Conservation (phyloP, 2,888 invertebrate species). For the Plagiodera versicolora region DNA sequence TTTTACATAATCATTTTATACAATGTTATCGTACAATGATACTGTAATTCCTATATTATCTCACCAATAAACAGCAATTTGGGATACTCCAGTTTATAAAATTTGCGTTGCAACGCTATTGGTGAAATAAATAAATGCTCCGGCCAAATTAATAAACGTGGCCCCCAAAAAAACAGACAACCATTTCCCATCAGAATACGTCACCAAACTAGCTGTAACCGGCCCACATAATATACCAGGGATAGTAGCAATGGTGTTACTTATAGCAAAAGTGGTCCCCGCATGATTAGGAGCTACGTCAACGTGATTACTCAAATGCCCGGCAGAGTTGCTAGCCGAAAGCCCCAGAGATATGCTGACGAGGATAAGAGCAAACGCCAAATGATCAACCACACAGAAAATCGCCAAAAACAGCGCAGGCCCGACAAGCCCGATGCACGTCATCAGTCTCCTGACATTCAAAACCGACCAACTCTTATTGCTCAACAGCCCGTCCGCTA, state of each 20-base stretch:
- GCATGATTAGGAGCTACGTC: conserved; percentile 78
- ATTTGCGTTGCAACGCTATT: conserved; percentile 72
- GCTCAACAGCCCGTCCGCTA: conserved; percentile 65
- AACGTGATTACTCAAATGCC: conserved; percentile 76
- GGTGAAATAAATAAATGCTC: conserved; percentile 71
- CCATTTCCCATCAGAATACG: conserved; percentile 71
- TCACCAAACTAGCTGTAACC: conserved; percentile 72
- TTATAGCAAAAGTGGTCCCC: conserved; percentile 75
- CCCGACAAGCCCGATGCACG: conserved; percentile 69
- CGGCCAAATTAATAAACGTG: conserved; percentile 71
- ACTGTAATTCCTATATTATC: neutral
- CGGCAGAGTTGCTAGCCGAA: conserved; percentile 75
- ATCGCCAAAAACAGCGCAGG: conserved; percentile 71
- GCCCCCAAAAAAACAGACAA: conserved; percentile 73
- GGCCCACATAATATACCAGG: conserved; percentile 78
- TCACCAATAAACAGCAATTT: too few relatives aligned
- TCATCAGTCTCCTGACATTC: conserved; percentile 72
- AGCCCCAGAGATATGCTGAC: conserved; percentile 75
- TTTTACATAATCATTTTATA: neutral
- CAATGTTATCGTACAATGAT: neutral
- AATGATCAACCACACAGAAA: conserved; percentile 70
- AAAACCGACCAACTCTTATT: conserved; percentile 64
- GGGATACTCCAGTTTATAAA: conserved; percentile 51
- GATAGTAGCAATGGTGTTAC: conserved; percentile 75
- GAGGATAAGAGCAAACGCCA: conserved; percentile 69